Base-by-base conservation (phyloP, 2,113 vertebrate species). In the Eolophus roseicapilla region DNA sequence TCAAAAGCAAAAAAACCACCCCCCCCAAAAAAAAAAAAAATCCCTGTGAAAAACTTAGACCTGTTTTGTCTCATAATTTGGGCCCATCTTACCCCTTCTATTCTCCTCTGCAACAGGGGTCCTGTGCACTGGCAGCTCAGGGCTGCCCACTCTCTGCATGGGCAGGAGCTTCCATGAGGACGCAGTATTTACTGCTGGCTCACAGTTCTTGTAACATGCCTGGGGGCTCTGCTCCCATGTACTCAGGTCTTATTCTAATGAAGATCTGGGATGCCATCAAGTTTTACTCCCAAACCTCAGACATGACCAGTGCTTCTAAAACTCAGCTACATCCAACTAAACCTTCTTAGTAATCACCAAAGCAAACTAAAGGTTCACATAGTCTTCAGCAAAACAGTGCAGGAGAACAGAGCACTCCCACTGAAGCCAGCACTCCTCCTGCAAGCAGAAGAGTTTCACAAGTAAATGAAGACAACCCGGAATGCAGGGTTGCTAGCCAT, bases 251-350 rank as follows among this genome's bases (percentile, higher is more conserved):
- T 71, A 59, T 11, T 13, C 39, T 39, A 33, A 87, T 9, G 43
- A 52, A 55, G 16, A 27, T 19, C 1, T 77, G 52, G 27, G 62
- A 69, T 52, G 24, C 9, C 0, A 0, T 57, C 62, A 55, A 76
- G 27, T 29, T 35, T 13, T 14, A 24, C 25, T 90, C 63, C 63
- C 63, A 77, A 53, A 80, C 65, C 37, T 88, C 79, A 79, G 35
- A 73, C 27, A 25, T 8, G 28, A 70, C 39, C 47, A 33, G 18
- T 62, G 44, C 50, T 67, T 47, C 53, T 60, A 83, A 83, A 81
- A 14, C 59, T 81, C 57, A 70, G 27, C 16, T 77, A 31, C 15
- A 46, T 24, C 5, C 21, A 41, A 29, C 41, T n/a, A 83, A 88
- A 73, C 29, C 35, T 35, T 43, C 44, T 35, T 43, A 43, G 35